These are phyloP conservation scores for Danio rerio DNA, from an alignment of 2,113 vertebrate genomes.

Conservation along the genomic window DNA sequence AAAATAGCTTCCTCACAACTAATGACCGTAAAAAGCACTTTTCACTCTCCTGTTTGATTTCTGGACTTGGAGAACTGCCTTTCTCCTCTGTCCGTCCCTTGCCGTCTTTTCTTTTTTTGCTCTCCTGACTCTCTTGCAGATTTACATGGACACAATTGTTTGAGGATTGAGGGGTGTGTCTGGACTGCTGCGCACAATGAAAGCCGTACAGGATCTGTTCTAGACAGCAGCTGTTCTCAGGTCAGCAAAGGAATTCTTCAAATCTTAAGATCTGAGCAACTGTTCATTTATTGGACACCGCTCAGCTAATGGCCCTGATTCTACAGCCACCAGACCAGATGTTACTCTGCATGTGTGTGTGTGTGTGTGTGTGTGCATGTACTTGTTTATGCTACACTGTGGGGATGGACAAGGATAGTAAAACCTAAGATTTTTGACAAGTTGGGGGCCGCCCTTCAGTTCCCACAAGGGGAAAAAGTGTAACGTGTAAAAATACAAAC, in stretches of 20 bases:
- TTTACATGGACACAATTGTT: slow-evolving; percentile 30
- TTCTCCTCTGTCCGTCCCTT: background rate
- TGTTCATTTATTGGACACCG: slow-evolving; percentile 37
- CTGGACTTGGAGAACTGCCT: background rate
- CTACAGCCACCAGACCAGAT: slow-evolving; percentile 38
- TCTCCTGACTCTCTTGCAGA: background rate
- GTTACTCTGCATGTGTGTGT: slow-evolving; percentile 3
- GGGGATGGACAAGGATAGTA: too few relatives aligned
- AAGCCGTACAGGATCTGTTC: slow-evolving; percentile 17
- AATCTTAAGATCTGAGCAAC: slow-evolving; percentile 39
- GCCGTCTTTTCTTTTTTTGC: background rate
- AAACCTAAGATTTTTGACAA: too few relatives aligned
- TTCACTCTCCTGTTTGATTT: background rate
- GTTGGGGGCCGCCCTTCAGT: too few relatives aligned
- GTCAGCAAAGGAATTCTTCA: slow-evolving; percentile 29
- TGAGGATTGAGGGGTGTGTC: slow-evolving; percentile 13
- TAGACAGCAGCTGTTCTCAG: slow-evolving; percentile 44
- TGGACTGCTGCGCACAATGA: background rate
- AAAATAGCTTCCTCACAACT: background rate
- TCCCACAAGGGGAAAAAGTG: too few relatives aligned
- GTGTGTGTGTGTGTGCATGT: background rate
- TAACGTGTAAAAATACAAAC: too few relatives aligned
- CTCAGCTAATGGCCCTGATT: slow-evolving; percentile 27
- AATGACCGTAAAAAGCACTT: slow-evolving; percentile 12
- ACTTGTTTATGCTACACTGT: too few relatives aligned